phyloP scores from a whole-genome alignment of 1,140 invertebrate genomes.

The Patella vulgata region DNA sequence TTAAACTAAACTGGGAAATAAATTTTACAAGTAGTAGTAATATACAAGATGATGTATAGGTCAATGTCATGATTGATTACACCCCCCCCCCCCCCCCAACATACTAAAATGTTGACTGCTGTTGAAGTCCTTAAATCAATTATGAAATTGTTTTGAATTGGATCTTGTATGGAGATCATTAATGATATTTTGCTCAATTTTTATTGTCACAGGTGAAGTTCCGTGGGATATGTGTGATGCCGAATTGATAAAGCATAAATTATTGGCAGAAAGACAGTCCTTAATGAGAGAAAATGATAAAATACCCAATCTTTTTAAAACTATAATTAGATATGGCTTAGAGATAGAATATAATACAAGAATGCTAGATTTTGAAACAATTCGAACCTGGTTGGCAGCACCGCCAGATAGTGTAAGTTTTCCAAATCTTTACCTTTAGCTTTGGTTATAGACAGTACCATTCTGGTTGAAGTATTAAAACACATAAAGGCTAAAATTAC shows the following conservation, averaged over 20 bases:
- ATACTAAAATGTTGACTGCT: too few relatives aligned
- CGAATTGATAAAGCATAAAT: conserved; percentile 11
- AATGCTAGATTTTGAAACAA: conserved; percentile 9
- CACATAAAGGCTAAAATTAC: too few relatives aligned
- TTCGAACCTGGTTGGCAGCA: neutral
- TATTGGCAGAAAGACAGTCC: conserved; percentile 2
- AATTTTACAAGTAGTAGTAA: too few relatives aligned
- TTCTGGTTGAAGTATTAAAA: too few relatives aligned
- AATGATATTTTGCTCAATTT: too few relatives aligned
- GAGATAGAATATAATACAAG: conserved; percentile 8
- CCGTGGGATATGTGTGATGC: conserved; percentile 15
- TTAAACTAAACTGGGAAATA: too few relatives aligned
- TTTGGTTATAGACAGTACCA: neutral
- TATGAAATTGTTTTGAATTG: too few relatives aligned
- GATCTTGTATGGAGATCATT: too few relatives aligned
- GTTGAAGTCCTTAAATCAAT: too few relatives aligned
- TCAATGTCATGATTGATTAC: too few relatives aligned
- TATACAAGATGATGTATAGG: too few relatives aligned
- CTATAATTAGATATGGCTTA: conserved; percentile 2
- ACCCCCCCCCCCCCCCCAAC: too few relatives aligned
- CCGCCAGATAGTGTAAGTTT: conserved; percentile 4
- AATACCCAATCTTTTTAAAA: conserved; percentile 9
- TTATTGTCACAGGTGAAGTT: conserved; percentile 2
- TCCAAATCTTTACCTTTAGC: neutral
- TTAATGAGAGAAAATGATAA: conserved; percentile 1